phyloP scores from a whole-genome alignment of 1,140 invertebrate genomes.

The Drosophila arizonae region DNA sequence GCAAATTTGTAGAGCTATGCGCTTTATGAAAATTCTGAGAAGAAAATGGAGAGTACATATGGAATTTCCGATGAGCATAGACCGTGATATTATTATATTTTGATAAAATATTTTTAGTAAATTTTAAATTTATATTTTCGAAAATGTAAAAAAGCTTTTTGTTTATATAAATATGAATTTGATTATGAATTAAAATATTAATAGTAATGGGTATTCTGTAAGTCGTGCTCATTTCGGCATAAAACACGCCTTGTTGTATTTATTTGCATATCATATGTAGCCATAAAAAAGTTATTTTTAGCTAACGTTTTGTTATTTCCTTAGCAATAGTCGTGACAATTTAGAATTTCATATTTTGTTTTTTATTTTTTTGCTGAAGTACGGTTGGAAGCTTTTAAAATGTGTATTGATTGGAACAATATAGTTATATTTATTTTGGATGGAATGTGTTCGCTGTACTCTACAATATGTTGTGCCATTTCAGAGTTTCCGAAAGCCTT shows the following conservation, averaged over 20 bases:
- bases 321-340: slow-evolving; percentile 17
- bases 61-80: background rate
- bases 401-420: slow-evolving; percentile 25
- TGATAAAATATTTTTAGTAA: background rate
- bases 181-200: too few relatives aligned
- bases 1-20: slow-evolving; percentile 3
- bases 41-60: background rate
- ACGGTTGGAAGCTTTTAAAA: slow-evolving; percentile 20
- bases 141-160: too few relatives aligned
- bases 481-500: too few relatives aligned
- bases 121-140: background rate
- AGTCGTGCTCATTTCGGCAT: background rate
- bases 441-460: background rate
- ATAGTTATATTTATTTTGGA: slow-evolving; percentile 36
- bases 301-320: slow-evolving; percentile 4
- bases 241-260: slow-evolving; percentile 1
- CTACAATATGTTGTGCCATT: slow-evolving; percentile 39
- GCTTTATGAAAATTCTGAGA: background rate
- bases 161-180: too few relatives aligned
- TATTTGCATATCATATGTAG: slow-evolving; percentile 2
- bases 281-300: slow-evolving; percentile 6
- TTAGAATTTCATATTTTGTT: slow-evolving; percentile 11
- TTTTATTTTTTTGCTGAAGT: slow-evolving; percentile 15
- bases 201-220: background rate
- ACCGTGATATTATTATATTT: background rate